Conservation (phyloP, 2,888 invertebrate genomes). For the Chrysina gloriosa region DNA sequence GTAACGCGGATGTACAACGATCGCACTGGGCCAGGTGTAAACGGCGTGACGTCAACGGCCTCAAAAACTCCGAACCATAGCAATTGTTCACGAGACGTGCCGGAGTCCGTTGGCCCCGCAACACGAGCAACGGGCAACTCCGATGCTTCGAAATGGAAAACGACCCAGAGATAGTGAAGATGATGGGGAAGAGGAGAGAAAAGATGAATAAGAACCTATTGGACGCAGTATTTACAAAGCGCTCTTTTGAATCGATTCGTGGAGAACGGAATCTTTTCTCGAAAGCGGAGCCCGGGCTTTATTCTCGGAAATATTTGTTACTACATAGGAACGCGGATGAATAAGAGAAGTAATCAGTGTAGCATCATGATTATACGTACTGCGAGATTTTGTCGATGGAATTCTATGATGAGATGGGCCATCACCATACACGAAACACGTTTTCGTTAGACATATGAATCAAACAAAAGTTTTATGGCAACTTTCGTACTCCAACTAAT, state of each 20-base stretch:
- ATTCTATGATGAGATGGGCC: neutral
- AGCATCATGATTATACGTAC: neutral
- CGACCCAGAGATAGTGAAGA: neutral
- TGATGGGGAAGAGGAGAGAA: neutral
- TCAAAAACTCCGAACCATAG: constrained; percentile 9
- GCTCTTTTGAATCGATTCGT: constrained; percentile 20
- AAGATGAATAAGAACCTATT: constrained; percentile 14
- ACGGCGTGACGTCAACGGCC: constrained; percentile 31
- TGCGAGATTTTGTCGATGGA: neutral
- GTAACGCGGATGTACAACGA: constrained; percentile 25
- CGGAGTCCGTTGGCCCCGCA: constrained; percentile 31
- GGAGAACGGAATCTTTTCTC: constrained; percentile 27
- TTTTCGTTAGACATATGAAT: neutral
- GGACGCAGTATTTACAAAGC: constrained; percentile 9
- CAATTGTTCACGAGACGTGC: constrained; percentile 31
- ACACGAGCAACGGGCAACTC: constrained; percentile 14
- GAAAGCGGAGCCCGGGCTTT: constrained; percentile 26
- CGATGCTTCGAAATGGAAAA: constrained; percentile 17
- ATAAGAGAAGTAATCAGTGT: constrained; percentile 20
- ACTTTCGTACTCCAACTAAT: neutral
- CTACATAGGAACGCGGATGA: constrained; percentile 17
- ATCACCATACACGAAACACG: constrained; percentile 1
- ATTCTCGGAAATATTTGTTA: constrained; percentile 35
- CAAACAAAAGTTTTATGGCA: neutral
- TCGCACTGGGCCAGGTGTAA: constrained; percentile 32